Evolutionary conservation across 1,140 invertebrate species (phyloP), one percentile per base, ranked within the genome.

Genomic region (Drosophila parabipectinata): DNA sequence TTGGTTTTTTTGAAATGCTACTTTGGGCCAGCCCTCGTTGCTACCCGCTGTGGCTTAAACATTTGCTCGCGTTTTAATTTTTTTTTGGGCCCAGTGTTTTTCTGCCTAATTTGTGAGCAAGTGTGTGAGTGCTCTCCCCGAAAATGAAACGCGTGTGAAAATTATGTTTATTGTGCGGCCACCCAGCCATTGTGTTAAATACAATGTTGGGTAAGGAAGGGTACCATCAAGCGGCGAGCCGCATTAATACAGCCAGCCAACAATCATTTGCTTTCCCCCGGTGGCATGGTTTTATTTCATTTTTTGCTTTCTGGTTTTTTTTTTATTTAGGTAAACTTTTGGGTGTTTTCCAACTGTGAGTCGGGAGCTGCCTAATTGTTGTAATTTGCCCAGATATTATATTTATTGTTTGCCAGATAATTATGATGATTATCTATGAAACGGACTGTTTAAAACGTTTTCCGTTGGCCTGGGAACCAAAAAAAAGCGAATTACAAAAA

Each of bases 341-440:
- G 72, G 83, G 83, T 78, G 74, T 87, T 85, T 62, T 61, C 69
- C 63, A 73, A 81, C 73, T 69, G 77, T 61, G 79, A 63, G 72
- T 45, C 45, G 61, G 44, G 54, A 75, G 68, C 61, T 66, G 60
- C 63, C 71, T 88, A 88, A 88, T 88, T 88, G 83, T 89, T 88
- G 84, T 88, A 88, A 88, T 88, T 88, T 88, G 79, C 52, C 63
- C 66, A 79, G 79, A 79, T 82, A 82, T 76, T 88, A 77, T 88
- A 88, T 88, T 88, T 88, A 87, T 87, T 83, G 83, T 88, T 69
- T 76, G 75, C 75, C 68, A 66, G 84, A 83, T 87, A 87, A 88
- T 87, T 88, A 87, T 83, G 83, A 87, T 88, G 84, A 83, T 88
- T 88, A 87, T 88, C 83, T 87, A 74, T 75, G 75, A 87, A 87